A percentile compares a stretch with the other conserved stretches of the same genome.
Conservation (phyloP, 2,113 vertebrate genomes). For the Ia io region DNA sequence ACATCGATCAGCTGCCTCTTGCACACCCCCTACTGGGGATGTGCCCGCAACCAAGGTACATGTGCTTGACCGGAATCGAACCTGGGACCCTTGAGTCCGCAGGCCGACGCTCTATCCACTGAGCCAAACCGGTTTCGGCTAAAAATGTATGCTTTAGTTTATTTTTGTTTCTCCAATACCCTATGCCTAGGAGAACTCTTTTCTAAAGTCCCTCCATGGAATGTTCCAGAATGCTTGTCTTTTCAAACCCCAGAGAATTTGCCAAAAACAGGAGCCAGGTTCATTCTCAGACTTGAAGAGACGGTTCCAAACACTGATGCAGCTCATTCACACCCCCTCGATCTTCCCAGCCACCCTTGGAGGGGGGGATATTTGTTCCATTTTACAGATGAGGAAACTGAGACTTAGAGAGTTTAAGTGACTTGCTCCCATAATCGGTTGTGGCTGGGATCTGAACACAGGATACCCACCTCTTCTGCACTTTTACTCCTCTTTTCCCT, state of each 20-base stretch:
- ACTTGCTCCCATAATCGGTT: background rate
- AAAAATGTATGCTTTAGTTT: background rate
- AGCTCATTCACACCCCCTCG: background rate
- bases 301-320: background rate
- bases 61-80: too few species aligned
- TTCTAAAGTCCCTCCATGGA: background rate
- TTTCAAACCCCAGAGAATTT: background rate
- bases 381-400: background rate
- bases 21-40: too few species aligned
- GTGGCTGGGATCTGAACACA: background rate
- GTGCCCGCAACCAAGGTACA: too few species aligned
- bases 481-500: background rate
- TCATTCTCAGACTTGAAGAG: background rate
- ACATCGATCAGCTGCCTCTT: too few species aligned
- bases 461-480: background rate
- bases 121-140: too few species aligned
- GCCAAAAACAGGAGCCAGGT: background rate
- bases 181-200: background rate
- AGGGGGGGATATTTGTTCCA: background rate
- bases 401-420: background rate
- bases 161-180: background rate
- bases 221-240: background rate
- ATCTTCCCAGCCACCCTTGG: background rate
- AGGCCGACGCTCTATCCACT: too few species aligned
- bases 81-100: too few species aligned